Evolutionary conservation across 2,797 vertebrate genomes (phyloP).

Genomic region (Bovichtus variegatus): DNA sequence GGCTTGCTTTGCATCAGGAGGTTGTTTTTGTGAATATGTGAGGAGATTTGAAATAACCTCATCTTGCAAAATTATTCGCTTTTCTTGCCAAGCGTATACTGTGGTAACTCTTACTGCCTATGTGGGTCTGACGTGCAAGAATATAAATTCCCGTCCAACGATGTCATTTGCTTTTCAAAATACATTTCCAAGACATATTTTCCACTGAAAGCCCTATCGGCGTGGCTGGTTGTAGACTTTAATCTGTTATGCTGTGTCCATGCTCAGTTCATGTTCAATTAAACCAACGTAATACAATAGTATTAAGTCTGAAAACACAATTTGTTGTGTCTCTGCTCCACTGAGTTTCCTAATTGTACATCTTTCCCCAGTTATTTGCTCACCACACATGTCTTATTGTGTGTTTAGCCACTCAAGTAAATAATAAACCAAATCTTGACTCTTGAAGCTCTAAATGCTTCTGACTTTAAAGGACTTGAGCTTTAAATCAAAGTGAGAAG

Average conservation of each 20-base stretch:
- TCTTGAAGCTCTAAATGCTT: not conserved
- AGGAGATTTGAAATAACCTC: conserved; percentile 66
- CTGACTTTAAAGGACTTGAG: conserved; percentile 15
- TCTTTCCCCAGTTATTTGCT: conserved; percentile 69
- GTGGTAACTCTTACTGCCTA: conserved; percentile 27
- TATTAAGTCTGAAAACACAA: conserved; percentile 72
- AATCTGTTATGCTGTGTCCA: conserved; percentile 52
- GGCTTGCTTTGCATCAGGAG: conserved; percentile 47
- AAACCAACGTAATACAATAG: conserved; percentile 64
- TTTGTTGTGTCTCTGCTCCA: conserved; percentile 74
- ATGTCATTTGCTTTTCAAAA: conserved; percentile 40
- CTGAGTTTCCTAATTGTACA: conserved; percentile 77
- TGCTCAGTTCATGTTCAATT: conserved; percentile 74
- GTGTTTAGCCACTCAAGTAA: conserved; percentile 67
- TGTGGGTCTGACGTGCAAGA: conserved; percentile 18
- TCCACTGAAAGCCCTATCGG: not conserved
- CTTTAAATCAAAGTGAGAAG: conserved; percentile 28
- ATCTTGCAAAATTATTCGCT: conserved; percentile 43
- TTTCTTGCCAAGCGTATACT: conserved; percentile 45
- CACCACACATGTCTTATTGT: conserved; percentile 58
- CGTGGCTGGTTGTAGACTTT: conserved; percentile 16
- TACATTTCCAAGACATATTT: conserved; percentile 19
- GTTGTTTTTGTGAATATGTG: conserved; percentile 55
- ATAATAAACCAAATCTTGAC: conserved; percentile 67
- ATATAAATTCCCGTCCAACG: not conserved